Evolutionary conservation across 2,113 vertebrate species (phyloP).

Genomic region (Trochalopteron elliotii): DNA sequence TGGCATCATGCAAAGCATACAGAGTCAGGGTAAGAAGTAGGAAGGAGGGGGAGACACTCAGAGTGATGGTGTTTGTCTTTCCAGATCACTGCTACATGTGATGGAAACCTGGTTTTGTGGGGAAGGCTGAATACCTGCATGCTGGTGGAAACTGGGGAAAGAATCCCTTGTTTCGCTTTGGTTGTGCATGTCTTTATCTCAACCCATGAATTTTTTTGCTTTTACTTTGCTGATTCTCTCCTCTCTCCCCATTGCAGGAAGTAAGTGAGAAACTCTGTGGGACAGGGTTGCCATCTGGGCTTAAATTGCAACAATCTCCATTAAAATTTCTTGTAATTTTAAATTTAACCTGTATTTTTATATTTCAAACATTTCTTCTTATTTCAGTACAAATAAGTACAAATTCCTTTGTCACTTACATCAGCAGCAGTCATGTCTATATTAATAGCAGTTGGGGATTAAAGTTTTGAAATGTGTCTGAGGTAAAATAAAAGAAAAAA

Average conservation of each 20-base stretch:
- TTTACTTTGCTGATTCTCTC: background rate
- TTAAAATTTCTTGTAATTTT: background rate
- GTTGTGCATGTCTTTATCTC: background rate
- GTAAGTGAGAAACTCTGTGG: accelerated
- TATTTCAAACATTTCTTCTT: background rate
- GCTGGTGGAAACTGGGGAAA: background rate
- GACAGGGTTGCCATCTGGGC: background rate
- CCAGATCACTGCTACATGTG: accelerated
- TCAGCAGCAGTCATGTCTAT: background rate
- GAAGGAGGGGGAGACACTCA: accelerated
- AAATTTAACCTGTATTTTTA: background rate
- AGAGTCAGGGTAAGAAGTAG: background rate
- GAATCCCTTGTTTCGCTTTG: background rate
- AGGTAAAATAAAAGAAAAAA: background rate
- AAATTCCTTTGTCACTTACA: background rate
- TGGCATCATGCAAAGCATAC: background rate
- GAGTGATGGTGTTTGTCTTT: background rate
- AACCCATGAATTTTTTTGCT: background rate
- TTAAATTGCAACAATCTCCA: background rate
- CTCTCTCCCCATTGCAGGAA: background rate
- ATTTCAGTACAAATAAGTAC: no score
- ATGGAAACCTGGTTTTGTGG: background rate
- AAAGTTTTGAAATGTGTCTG: background rate
- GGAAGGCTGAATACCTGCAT: background rate
- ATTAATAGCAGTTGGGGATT: background rate